Conservation (phyloP, 64 coral and sea anemone species). For the Montipora efflorescens region DNA sequence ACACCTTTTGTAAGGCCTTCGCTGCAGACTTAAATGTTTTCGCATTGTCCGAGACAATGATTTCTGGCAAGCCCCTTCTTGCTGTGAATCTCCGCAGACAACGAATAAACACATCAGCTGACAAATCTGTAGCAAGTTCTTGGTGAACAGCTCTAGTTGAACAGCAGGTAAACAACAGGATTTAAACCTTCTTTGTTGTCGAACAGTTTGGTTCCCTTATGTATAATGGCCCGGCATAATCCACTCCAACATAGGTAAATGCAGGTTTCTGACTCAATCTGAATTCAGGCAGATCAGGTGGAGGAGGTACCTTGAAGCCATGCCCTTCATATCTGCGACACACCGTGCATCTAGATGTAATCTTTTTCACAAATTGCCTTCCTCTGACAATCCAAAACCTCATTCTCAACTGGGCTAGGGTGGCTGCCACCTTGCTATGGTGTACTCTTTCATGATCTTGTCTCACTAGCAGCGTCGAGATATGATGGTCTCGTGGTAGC, state of each 20-base stretch:
- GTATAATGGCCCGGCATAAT: neutral
- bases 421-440: conserved; percentile 39
- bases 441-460: neutral
- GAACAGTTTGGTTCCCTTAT: neutral
- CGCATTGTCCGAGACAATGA: conserved; percentile 54
- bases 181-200: conserved; percentile 7
- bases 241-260: conserved; percentile 19
- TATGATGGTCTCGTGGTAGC: neutral
- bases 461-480: neutral
- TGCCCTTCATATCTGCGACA: conserved; percentile 48
- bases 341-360: conserved; percentile 42
- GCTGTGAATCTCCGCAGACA: conserved; percentile 35
- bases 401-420: conserved; percentile 51
- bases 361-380: conserved; percentile 57
- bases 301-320: conserved; percentile 2
- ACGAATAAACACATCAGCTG: conserved; percentile 40
- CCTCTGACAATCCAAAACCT: conserved; percentile 33
- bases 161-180: neutral
- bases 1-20: neutral
- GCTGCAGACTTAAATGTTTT: conserved; percentile 40
- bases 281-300: neutral
- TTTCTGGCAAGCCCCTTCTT: conserved; percentile 23
- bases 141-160: conserved; percentile 44
- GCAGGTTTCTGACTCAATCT: conserved; percentile 7
- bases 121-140: conserved; percentile 45